Percentiles rank a stretch among this genome's conserved stretches.
Conservation (phyloP, 2,113 vertebrate species). For the Noctilio leporinus region DNA sequence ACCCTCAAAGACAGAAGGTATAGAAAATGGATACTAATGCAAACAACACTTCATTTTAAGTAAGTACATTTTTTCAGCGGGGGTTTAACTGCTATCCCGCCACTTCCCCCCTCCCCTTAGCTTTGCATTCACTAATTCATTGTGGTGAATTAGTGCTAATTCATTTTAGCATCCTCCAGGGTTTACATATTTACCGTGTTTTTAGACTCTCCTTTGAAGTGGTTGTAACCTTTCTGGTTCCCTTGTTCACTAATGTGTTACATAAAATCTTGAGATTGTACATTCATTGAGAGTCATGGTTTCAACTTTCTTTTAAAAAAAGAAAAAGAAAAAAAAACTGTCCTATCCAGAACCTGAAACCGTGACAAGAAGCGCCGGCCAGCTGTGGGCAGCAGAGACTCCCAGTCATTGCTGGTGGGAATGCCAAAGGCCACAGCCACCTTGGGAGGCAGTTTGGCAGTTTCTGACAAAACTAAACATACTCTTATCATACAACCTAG, state of each 20-base stretch:
- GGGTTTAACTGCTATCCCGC: neutral
- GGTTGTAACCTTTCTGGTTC: neutral
- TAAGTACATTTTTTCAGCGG: neutral
- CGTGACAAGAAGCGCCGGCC: neutral
- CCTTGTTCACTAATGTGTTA: neutral
- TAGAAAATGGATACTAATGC: neutral
- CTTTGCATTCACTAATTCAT: neutral
- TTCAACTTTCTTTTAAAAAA: neutral
- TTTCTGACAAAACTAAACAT: neutral
- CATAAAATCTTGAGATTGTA: neutral
- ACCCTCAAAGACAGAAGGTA: neutral
- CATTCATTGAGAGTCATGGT: neutral
- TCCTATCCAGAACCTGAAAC: neutral
- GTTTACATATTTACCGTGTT: neutral
- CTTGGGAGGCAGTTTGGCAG: neutral
- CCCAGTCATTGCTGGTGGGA: neutral
- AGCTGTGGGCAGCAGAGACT: neutral
- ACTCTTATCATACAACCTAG: neutral
- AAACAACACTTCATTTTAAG: neutral
- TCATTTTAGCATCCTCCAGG: neutral
- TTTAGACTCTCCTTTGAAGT: slow-evolving; percentile 1
- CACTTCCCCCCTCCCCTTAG: too few species aligned
- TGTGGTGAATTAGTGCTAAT: too few species aligned
- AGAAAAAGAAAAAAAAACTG: neutral
- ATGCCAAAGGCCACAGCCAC: neutral